Conservation (phyloP, 2,797 vertebrate genomes). For the Typhlichthys eigenmanni region DNA sequence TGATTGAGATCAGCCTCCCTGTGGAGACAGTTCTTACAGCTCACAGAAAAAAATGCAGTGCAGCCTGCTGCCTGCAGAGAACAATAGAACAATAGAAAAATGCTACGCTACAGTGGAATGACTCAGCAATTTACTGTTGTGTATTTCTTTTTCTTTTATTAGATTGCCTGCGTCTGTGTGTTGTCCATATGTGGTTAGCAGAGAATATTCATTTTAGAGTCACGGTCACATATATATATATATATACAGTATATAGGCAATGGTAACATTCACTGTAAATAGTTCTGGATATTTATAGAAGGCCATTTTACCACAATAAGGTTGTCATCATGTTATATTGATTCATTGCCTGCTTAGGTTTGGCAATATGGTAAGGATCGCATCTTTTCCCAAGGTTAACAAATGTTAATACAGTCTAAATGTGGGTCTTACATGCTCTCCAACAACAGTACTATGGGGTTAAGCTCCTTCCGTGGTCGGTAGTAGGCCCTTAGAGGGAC, state of each 20-base stretch:
- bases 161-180: constrained; percentile 57
- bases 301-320: constrained; percentile 18
- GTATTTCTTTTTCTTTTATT: constrained; percentile 58
- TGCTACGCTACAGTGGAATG: constrained; percentile 58
- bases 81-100: constrained; percentile 37
- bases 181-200: constrained; percentile 31
- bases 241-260: too few relatives aligned
- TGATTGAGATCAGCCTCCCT: neutral
- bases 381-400: neutral
- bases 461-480: constrained; percentile 83
- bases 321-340: neutral
- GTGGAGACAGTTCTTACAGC: constrained; percentile 14
- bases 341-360: constrained; percentile 2
- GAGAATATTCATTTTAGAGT: constrained; percentile 48
- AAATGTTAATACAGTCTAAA: neutral
- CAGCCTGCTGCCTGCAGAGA: constrained; percentile 49
- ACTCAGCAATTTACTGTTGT: constrained; percentile 71
- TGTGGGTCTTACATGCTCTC: constrained; percentile 78
- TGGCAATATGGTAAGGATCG: constrained; percentile 6
- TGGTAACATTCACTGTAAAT: constrained; percentile 38
- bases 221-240: constrained; percentile 33
- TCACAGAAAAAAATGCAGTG: constrained; percentile 37
- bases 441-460: constrained; percentile 83
- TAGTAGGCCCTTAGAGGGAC: constrained; percentile 84
- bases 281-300: constrained; percentile 30